A percentile compares a stretch with the other conserved stretches of the same genome.
These are phyloP conservation scores for Spatula clypeata DNA, from an alignment of 2,797 vertebrate genomes.

Conservation along the genomic window DNA sequence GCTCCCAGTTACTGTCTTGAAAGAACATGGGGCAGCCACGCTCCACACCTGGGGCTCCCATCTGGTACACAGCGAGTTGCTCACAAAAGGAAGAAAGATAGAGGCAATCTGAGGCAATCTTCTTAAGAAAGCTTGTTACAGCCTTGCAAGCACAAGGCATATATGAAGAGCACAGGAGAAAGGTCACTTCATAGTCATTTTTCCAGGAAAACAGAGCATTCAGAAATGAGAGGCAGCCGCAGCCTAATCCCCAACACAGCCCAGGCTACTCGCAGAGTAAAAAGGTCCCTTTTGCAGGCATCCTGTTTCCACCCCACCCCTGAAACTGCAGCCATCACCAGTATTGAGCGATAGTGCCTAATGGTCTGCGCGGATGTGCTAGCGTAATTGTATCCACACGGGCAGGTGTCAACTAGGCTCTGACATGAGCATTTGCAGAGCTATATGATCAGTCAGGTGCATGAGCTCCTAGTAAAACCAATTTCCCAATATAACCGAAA, in stretches of 20 bases:
- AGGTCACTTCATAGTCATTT: background rate
- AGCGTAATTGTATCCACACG: background rate
- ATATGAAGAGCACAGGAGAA: fast-evolving
- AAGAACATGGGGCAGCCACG: background rate
- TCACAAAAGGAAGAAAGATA: background rate
- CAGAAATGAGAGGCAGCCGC: background rate
- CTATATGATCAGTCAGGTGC: background rate
- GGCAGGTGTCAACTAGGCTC: background rate
- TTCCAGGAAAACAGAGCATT: background rate
- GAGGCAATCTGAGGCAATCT: background rate
- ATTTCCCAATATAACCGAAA: background rate
- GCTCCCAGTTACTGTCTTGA: background rate
- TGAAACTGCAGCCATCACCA: background rate
- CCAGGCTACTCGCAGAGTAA: fast-evolving
- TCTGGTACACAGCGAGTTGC: background rate
- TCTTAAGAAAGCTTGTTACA: background rate
- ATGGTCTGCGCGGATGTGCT: background rate
- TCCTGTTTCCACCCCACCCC: background rate
- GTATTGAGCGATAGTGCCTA: background rate
- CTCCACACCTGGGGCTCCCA: background rate
- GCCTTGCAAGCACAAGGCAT: background rate
- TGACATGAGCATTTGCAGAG: background rate
- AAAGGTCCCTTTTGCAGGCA: background rate
- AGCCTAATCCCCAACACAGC: background rate
- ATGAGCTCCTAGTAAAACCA: background rate